Conservation (phyloP, 2,797 vertebrate species). For the Apodemus agrarius region DNA sequence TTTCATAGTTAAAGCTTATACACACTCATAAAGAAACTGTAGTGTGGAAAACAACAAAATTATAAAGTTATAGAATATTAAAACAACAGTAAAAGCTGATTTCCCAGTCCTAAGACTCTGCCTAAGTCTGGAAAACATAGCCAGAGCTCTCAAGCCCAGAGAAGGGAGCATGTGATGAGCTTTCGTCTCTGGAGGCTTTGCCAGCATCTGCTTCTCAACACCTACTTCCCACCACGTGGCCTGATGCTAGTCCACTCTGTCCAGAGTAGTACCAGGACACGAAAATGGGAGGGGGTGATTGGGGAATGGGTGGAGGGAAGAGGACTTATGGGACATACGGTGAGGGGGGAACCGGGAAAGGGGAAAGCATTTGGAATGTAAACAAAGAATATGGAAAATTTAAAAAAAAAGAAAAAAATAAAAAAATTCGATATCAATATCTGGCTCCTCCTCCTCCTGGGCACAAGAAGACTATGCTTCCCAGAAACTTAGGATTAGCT, state of each 20-base stretch:
- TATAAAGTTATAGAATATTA: not conserved
- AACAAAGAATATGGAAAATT: too few species aligned
- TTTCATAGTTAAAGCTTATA: constrained; percentile 23
- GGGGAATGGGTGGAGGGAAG: too few species aligned
- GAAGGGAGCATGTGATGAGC: not conserved
- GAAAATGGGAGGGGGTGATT: too few species aligned
- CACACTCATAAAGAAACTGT: not conserved
- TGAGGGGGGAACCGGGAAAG: too few species aligned
- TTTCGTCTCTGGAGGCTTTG: not conserved
- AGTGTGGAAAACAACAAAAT: not conserved
- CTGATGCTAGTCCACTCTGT: not conserved
- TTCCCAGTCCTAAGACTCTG: not conserved
- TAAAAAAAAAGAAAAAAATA: too few species aligned
- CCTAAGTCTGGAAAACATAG: not conserved
- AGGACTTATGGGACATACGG: too few species aligned
- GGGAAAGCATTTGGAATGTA: too few species aligned
- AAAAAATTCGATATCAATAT: not conserved
- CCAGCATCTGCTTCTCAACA: too few species aligned
- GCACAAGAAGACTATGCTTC: not conserved
- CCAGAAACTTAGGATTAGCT: not conserved
- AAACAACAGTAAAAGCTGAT: not conserved
- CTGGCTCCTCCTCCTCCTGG: not conserved
- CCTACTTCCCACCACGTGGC: not conserved
- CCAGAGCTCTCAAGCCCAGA: not conserved
- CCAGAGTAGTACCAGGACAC: too few species aligned